Base-by-base conservation (phyloP, 2,797 vertebrate species). In the Darevskia nairensis region DNA sequence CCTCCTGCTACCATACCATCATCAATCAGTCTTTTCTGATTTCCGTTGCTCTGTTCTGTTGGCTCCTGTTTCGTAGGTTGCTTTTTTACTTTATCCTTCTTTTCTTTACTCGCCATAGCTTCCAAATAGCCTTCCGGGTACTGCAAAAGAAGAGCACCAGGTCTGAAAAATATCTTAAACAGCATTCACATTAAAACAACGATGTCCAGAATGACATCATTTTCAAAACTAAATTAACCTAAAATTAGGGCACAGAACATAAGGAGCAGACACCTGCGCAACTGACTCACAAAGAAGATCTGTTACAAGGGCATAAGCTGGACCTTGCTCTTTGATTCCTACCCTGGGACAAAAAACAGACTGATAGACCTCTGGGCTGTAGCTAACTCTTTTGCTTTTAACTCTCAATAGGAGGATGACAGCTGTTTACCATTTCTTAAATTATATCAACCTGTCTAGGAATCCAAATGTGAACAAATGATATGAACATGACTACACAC, bases 81-180 rank as follows among this genome's bases (percentile, higher is more conserved):
- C 93, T 98, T 98, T 96, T 98, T 98, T 76, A 96, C 94, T 55
- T 98, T 97, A 84, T 99, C 98, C 93, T 98, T 98, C 94, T 98
- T 98, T 83, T 98, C 98, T 93, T 99, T 99, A 96, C 99, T 99
- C 71, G 99, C 98, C 98, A 99, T 99, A 32, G 98, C 98, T 75
- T 98, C 97, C 95, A 98, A 95, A 96, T 99, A 99, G 92, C 99
- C 99, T 90, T 99, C 98, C 79, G 99, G 99, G 95, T 99, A 99
- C 99, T 99, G 96, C 80, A 93, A 89, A 59, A 92, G 50, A 87
- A 85, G 92, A 91, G 93, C 41, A 27, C 4, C 90, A 7, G 82
- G 35, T 35, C 89, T 64, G 71, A 82, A 23, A 90, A 83, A 79
- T 86, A 83, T 82, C 39, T 35, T 81, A 81, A 92, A 27, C n/a